phyloP scores from a whole-genome alignment of 2,888 invertebrate species.

The Synanthedon vespiformis region DNA sequence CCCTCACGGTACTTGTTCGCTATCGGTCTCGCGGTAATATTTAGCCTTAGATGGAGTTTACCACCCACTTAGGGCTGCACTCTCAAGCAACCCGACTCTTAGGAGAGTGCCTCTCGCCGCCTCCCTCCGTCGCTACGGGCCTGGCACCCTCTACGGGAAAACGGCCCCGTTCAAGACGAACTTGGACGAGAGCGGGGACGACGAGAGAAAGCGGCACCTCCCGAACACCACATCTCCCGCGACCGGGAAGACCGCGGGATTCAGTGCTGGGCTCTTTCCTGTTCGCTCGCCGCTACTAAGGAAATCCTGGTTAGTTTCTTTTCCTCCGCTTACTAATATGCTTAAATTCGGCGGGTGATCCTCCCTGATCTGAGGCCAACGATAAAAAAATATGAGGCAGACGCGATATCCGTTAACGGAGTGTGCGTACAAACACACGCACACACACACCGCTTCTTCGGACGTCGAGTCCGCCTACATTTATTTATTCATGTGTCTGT shows the following conservation, averaged over 20 bases:
- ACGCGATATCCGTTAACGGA: background rate
- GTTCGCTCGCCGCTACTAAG: slow-evolving; percentile 66
- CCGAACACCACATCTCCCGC: background rate
- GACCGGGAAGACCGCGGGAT: background rate
- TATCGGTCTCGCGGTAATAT: background rate
- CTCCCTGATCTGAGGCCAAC: background rate
- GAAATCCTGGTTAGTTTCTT: slow-evolving; percentile 75
- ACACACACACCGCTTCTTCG: background rate
- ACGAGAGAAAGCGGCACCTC: background rate
- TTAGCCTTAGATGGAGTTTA: background rate
- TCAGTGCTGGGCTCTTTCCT: background rate
- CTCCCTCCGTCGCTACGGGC: slow-evolving; percentile 38
- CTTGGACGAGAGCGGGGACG: background rate
- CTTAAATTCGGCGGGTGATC: slow-evolving; percentile 47
- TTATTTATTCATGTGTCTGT: background rate
- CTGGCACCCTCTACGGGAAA: slow-evolving; percentile 45
- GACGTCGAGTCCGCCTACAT: background rate
- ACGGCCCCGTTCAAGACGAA: background rate
- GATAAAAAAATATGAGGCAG: background rate
- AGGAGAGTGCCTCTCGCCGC: slow-evolving; percentile 5
- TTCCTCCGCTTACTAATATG: slow-evolving; percentile 74
- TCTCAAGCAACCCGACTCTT: background rate
- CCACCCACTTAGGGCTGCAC: background rate
- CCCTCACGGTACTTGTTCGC: background rate
- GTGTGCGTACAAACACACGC: background rate